Evolutionary conservation across 2,113 vertebrate genomes (phyloP).

Genomic region (Brachyhypopomus gauderio): DNA sequence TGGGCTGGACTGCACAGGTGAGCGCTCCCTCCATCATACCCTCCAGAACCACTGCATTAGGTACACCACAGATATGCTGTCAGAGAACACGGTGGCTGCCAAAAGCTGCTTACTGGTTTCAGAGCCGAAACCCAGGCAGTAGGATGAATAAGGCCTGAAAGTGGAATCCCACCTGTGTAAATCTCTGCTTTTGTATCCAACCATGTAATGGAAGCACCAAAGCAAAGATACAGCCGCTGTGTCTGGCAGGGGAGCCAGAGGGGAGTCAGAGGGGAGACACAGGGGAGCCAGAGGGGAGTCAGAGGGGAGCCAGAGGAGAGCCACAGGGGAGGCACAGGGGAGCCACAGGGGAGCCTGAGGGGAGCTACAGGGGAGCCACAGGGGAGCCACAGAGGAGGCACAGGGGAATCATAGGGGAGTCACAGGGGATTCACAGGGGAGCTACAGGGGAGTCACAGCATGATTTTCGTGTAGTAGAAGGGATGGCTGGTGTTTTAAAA

Average conservation of each 20-base stretch:
- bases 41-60: slow-evolving; percentile 31
- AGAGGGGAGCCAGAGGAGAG: too few species aligned
- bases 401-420: neutral
- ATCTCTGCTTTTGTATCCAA: slow-evolving; percentile 55
- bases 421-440: too few species aligned
- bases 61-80: too few species aligned
- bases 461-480: neutral
- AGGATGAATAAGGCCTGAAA: slow-evolving; percentile 44
- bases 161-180: slow-evolving; percentile 70
- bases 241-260: too few species aligned
- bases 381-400: too few species aligned
- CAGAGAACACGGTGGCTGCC: slow-evolving; percentile 40
- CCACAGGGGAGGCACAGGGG: too few species aligned
- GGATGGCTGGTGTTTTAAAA: neutral
- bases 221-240: neutral
- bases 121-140: slow-evolving; percentile 57
- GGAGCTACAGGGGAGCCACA: too few species aligned
- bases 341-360: too few species aligned
- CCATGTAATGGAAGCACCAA: slow-evolving; percentile 35
- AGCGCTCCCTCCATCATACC: slow-evolving; percentile 57
- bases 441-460: neutral
- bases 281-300: too few species aligned
- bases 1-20: slow-evolving; percentile 87
- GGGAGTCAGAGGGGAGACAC: too few species aligned
- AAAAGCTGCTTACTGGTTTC: slow-evolving; percentile 63